Base-by-base conservation (phyloP, 1,140 invertebrate genomes). In the Drosophila asahinai region DNA sequence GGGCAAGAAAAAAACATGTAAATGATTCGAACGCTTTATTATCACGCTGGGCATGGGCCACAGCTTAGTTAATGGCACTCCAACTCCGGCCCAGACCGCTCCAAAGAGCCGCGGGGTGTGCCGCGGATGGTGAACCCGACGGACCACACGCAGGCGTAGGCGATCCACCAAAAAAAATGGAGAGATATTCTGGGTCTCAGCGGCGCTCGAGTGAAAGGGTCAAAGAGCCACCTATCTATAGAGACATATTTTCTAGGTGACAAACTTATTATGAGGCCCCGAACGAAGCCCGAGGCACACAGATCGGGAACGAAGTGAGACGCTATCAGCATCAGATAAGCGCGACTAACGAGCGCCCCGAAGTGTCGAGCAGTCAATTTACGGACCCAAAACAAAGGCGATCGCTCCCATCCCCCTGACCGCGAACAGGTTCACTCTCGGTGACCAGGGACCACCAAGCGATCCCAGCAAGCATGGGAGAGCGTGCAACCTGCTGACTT, bases 161-260 rank as follows among this genome's bases (percentile, higher is more conserved):
- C 76, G 65, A 55, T 30, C 33, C 54, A 57, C 33, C n/a, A 62
- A 42, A 22, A 42, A 22, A 42, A 22, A 22, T 12, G 25, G 36
- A 58, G 36, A 58, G 36, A 58, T 57, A 57, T 40, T 19, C 42
- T 14, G 14, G 36, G 43, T 17, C n/a, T 5, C 55, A 33, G 76
- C 81, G 83, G 83, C 83, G 83, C 83, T 81, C 65, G 55, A 77
- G 77, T 79, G 84, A 89, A 89, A 89, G 86, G 86, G 84, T 67
- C 86, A 80, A 66, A 71, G 47, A 27, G 58, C 40, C 58, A 47
- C 58, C 58, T 38, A 38, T 45, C 40, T 71, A 79, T 82, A 90
- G 70, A 82, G 79, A 82, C 79, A 90, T 91, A 90, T 91, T 91
- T 90, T 90, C 71, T 89, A 91, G 89, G 89, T 91, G 89, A 91